These are phyloP conservation scores for Cherax quadricarinatus DNA, from an alignment of 1,140 invertebrate genomes.

Conservation along the genomic window DNA sequence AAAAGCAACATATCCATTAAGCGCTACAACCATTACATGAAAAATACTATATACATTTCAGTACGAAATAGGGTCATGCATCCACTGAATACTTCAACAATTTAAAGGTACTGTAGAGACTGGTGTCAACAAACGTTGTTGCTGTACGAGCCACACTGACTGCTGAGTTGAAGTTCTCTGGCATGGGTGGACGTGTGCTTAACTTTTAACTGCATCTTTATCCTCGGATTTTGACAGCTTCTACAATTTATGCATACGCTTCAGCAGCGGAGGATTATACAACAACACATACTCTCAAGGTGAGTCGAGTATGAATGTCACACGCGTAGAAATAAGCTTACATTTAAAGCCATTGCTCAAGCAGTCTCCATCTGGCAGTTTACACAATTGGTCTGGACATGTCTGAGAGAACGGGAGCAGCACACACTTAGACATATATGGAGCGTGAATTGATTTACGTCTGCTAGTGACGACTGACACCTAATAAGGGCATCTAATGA, in stretches of 20 bases:
- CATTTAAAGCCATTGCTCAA: neutral
- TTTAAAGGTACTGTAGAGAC: neutral
- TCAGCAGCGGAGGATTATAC: constrained; percentile 32
- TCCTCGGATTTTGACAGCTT: neutral
- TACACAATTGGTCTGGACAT: neutral
- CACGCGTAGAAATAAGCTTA: neutral
- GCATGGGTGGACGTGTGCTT: constrained; percentile 45
- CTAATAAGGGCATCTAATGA: constrained; percentile 32
- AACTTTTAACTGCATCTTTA: constrained; percentile 40
- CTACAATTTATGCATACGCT: constrained; percentile 25
- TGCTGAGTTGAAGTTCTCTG: constrained; percentile 48
- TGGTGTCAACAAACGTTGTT: neutral
- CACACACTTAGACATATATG: constrained; percentile 30
- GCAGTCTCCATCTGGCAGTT: constrained; percentile 18
- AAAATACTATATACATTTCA: neutral
- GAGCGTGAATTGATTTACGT: constrained; percentile 26
- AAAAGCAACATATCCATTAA: neutral
- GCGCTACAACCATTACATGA: neutral
- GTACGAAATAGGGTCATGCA: neutral
- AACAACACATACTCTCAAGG: constrained; percentile 29
- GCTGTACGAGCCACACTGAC: constrained; percentile 23
- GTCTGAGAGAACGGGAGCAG: constrained; percentile 12
- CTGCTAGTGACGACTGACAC: neutral
- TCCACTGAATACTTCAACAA: neutral
- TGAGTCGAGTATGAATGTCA: neutral